Evolutionary conservation across 37 sponge, comb jelly and placozoan genomes (phyloP), one percentile per base, ranked within the genome.

Genomic region (Mnemiopsis leidyi): DNA sequence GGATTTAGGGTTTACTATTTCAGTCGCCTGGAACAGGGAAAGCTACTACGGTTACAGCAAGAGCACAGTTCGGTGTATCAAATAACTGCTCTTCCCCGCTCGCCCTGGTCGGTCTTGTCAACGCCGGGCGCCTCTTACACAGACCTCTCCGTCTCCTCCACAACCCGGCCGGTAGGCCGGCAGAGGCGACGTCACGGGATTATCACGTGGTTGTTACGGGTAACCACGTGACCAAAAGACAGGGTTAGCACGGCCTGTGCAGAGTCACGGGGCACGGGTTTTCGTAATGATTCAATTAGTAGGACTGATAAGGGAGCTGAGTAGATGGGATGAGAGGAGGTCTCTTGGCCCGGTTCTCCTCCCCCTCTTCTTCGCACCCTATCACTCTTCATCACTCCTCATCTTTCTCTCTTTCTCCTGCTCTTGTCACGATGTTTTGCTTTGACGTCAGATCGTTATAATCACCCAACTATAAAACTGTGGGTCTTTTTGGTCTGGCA

Each of bases 1-100:
- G 21, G 73, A 69, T 69, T 69, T 69, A 69, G 29, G 73, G 73
- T 69, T 69, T 69, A 69, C 73, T 69, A 69, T 69, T 69, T 28
- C 73, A 28, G 28, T n/a, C 61, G 61, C 61, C 61, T 18, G 61
- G 61, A 48, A 48, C 9, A 48, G 61, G 9, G 24, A 69, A 21
- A 69, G 73, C 73, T 69, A 48, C 73, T 69, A 69, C 73, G 29
- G 73, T 69, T 69, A 69, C 73, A 69, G 21, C 73, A 69, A 21
- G 29, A 3, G n/a, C 28, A 69, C 24, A 20, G 73, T 25, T 25
- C 24, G 73, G 73, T 69, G 29, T 69, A 69, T 69, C 73, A 69
- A 69, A 69, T 69, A 69, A 69, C 73, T 48, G 61, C 61, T 48
- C 61, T 48, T 13, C 61, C 5, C 9, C 61, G 5, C 61, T 48